Evolutionary conservation across 2,797 vertebrate genomes (phyloP).

Genomic region (Cichlasoma orientale): DNA sequence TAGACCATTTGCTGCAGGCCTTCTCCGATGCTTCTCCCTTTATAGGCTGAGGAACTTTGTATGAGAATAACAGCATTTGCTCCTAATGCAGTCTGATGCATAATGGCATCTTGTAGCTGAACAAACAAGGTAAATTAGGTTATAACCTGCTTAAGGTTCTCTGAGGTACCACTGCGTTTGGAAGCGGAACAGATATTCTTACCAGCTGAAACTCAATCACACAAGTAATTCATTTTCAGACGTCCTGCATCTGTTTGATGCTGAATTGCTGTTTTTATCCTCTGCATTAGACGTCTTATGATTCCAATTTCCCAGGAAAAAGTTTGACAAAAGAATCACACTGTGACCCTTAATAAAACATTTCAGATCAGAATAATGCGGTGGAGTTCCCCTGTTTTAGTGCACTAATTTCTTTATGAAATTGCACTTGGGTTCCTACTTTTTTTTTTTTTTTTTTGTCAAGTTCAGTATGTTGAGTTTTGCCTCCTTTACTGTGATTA

Average conservation of each 20-base stretch:
- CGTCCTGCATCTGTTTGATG: slow-evolving; percentile 24
- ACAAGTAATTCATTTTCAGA: slow-evolving; percentile 27
- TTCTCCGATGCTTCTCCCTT: slow-evolving; percentile 17
- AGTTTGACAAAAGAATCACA: background rate
- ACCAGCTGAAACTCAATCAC: slow-evolving; percentile 21
- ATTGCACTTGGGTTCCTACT: background rate
- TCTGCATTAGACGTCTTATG: slow-evolving; percentile 33
- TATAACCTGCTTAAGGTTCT: slow-evolving; percentile 16
- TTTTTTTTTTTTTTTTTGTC: background rate
- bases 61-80: slow-evolving; percentile 16
- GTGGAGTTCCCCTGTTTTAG: background rate
- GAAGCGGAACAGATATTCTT: background rate
- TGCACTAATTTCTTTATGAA: background rate
- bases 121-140: slow-evolving; percentile 39
- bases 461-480: background rate
- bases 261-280: slow-evolving; percentile 23
- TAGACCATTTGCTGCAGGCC: slow-evolving; percentile 25
- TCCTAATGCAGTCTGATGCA: slow-evolving; percentile 24
- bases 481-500: slow-evolving; percentile 2
- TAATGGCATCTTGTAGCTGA: slow-evolving; percentile 21
- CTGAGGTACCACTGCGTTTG: slow-evolving; percentile 13
- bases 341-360: background rate
- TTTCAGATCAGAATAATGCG: background rate
- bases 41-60: background rate
- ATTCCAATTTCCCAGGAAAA: slow-evolving; percentile 38